Conservation (phyloP, 2,888 invertebrate genomes). For the Scaeva pyrastri region DNA sequence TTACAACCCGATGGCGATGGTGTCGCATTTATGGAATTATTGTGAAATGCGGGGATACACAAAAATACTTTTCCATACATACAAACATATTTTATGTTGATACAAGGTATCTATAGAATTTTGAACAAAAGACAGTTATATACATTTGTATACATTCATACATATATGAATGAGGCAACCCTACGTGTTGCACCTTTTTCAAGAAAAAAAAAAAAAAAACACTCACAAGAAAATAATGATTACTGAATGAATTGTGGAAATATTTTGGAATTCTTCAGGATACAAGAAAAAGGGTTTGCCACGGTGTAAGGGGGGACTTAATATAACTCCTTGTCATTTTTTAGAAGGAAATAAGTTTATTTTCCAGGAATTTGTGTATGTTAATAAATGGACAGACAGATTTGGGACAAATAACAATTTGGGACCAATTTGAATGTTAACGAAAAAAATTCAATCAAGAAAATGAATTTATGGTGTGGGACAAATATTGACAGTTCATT, state of each 20-base stretch:
- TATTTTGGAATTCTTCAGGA: background rate
- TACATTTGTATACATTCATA: too few species aligned
- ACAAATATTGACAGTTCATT: too few species aligned
- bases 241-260: background rate
- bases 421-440: too few species aligned
- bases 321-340: background rate
- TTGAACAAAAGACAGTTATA: background rate
- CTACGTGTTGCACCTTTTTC: background rate
- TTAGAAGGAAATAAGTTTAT: too few species aligned
- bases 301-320: background rate
- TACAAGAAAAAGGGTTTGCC: background rate
- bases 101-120: background rate
- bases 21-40: slow-evolving; percentile 12
- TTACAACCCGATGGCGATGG: background rate
- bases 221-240: background rate
- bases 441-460: too few species aligned
- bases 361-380: too few species aligned
- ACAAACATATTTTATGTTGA: background rate
- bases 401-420: too few species aligned
- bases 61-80: background rate
- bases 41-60: background rate
- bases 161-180: background rate
- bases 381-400: too few species aligned
- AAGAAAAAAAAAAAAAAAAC: background rate
- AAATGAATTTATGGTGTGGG: too few species aligned